Percentiles rank a stretch among this genome's conserved stretches.
phyloP scores from a whole-genome alignment of 2,888 invertebrate genomes.

The Pyrochroa serraticornis region DNA sequence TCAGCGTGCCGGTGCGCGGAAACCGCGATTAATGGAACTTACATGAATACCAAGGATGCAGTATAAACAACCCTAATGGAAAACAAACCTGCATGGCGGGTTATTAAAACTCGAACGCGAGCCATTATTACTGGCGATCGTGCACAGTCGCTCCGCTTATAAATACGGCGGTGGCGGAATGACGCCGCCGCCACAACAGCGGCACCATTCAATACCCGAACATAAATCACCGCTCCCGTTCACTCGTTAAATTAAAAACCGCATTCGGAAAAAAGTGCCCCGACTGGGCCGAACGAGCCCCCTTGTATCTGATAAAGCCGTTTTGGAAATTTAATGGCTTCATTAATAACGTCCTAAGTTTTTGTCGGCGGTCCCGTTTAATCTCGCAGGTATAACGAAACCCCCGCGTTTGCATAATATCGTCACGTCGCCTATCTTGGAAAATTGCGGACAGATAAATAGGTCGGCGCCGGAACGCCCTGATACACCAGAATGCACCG shows the following conservation, averaged over 20 bases:
- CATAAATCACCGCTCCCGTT: constrained; percentile 47
- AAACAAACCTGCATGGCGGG: constrained; percentile 47
- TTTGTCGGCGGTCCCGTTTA: constrained; percentile 38
- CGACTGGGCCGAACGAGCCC: constrained; percentile 21
- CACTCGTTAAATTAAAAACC: constrained; percentile 51
- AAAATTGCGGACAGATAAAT: constrained; percentile 31
- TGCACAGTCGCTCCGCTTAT: constrained; percentile 37
- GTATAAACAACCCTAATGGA: constrained; percentile 53
- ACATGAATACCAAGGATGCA: constrained; percentile 52
- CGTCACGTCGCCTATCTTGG: constrained; percentile 36
- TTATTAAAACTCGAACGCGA: constrained; percentile 43
- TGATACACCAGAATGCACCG: constrained; percentile 13
- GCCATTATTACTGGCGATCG: constrained; percentile 38
- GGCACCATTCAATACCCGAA: constrained; percentile 44
- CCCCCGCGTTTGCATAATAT: constrained; percentile 45
- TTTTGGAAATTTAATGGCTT: constrained; percentile 51
- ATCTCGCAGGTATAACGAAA: constrained; percentile 43
- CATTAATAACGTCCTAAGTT: constrained; percentile 49
- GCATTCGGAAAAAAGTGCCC: constrained; percentile 43
- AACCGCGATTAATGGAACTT: constrained; percentile 54
- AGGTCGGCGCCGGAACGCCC: constrained; percentile 20
- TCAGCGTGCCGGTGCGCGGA: constrained; percentile 46
- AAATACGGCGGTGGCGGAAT: constrained; percentile 28
- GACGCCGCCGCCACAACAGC: constrained; percentile 31
- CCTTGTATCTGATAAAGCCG: constrained; percentile 51